Conservation (phyloP, 2,797 vertebrate genomes). For the Macrochelys suwanniensis region DNA sequence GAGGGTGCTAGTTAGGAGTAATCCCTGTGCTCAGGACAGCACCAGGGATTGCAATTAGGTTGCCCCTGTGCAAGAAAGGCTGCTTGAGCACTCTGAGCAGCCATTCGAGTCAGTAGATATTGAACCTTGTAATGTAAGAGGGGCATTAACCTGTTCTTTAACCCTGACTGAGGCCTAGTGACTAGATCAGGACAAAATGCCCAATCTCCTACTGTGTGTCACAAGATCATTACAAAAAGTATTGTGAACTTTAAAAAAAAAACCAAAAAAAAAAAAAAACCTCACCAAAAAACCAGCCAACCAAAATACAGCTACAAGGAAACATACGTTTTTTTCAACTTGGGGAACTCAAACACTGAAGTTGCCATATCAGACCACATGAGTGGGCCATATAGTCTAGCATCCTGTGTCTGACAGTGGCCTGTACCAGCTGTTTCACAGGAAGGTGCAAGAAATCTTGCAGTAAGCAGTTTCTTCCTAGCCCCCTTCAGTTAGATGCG, state of each 20-base stretch:
- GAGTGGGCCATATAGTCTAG: background rate
- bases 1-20: background rate
- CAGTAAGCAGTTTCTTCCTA: background rate
- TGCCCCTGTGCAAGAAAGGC: background rate
- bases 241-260: background rate
- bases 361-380: background rate
- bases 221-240: background rate
- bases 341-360: background rate
- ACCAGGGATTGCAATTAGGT: background rate
- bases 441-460: background rate
- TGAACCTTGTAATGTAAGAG: background rate
- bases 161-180: rapidly evolving
- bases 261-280: background rate
- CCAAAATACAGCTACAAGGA: background rate
- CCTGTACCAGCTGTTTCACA: background rate
- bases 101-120: background rate
- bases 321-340: background rate
- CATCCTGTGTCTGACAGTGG: background rate
- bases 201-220: background rate
- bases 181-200: background rate
- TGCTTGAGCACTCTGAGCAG: background rate
- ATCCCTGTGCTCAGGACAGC: background rate
- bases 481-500: background rate
- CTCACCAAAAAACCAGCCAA: background rate
- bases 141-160: background rate